phyloP scores from a whole-genome alignment of 1,140 invertebrate genomes.

The Calycopis cecrops region DNA sequence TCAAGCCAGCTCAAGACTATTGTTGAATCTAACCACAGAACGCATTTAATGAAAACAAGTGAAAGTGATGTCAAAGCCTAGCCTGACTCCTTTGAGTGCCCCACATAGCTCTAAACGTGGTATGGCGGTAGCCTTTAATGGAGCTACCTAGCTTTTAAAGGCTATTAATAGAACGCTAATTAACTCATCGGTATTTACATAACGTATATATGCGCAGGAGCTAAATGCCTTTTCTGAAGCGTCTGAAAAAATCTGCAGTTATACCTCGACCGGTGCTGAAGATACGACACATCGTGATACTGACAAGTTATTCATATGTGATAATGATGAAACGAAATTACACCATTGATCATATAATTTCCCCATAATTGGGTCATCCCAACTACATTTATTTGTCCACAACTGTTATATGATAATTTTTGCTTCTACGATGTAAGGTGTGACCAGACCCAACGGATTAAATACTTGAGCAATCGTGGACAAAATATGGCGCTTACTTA shows the following conservation, averaged over 20 bases:
- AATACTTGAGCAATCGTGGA: conserved; percentile 33
- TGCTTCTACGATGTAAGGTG: conserved; percentile 28
- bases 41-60: neutral
- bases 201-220: conserved; percentile 5
- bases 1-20: neutral
- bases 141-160: conserved; percentile 7
- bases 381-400: conserved; percentile 31
- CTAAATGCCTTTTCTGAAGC: conserved; percentile 13
- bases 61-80: neutral
- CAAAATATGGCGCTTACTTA: conserved; percentile 28
- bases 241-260: conserved; percentile 11
- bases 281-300: neutral
- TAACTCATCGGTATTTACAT: neutral
- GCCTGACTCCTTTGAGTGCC: neutral
- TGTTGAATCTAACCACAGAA: neutral
- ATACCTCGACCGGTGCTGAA: neutral
- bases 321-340: conserved; percentile 2
- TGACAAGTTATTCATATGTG: conserved; percentile 4
- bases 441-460: conserved; percentile 43
- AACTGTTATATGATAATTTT: conserved; percentile 38
- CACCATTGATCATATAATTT: neutral
- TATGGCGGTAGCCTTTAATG: conserved; percentile 1
- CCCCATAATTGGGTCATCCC: conserved; percentile 36
- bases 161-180: conserved; percentile 1
- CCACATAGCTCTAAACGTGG: conserved; percentile 2